Evolutionary conservation across 2,797 vertebrate species (phyloP).

Genomic region (Manis pentadactyla): DNA sequence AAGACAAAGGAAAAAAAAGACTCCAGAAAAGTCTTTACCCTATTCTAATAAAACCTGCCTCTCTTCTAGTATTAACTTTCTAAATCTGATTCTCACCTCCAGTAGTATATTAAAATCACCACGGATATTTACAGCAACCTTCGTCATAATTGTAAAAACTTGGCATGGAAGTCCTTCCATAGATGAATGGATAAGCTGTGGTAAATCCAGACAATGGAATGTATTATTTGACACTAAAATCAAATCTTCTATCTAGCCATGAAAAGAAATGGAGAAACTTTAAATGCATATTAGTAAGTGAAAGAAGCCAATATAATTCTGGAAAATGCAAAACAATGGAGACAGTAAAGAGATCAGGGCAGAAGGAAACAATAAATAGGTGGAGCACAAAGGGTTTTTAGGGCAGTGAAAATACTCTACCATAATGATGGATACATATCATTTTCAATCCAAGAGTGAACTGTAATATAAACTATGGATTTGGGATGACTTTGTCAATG

Average conservation of each 20-base stretch:
- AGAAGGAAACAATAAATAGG: not conserved
- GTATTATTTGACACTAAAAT: not conserved
- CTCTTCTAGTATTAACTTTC: not conserved
- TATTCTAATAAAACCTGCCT: constrained; percentile 11
- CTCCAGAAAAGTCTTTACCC: not conserved
- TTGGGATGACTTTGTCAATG: not conserved
- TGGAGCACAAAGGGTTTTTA: not conserved
- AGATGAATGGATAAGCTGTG: not conserved
- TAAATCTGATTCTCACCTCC: not conserved
- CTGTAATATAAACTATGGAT: not conserved
- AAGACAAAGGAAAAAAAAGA: not conserved
- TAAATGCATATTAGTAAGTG: not conserved
- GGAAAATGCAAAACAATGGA: not conserved
- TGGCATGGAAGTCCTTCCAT: not conserved
- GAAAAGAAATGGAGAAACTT: not conserved
- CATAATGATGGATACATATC: not conserved
- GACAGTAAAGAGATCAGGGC: not conserved
- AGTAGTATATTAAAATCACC: constrained; percentile 4
- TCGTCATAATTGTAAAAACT: not conserved
- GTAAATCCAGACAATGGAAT: not conserved
- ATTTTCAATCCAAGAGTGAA: not conserved
- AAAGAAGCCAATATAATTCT: not conserved
- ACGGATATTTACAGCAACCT: not conserved
- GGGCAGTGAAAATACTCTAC: not conserved
- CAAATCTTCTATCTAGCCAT: not conserved